Percentiles rank a stretch among this genome's conserved stretches.
Evolutionary conservation across 2,113 vertebrate genomes (phyloP).

Genomic region (Verasper variegatus): DNA sequence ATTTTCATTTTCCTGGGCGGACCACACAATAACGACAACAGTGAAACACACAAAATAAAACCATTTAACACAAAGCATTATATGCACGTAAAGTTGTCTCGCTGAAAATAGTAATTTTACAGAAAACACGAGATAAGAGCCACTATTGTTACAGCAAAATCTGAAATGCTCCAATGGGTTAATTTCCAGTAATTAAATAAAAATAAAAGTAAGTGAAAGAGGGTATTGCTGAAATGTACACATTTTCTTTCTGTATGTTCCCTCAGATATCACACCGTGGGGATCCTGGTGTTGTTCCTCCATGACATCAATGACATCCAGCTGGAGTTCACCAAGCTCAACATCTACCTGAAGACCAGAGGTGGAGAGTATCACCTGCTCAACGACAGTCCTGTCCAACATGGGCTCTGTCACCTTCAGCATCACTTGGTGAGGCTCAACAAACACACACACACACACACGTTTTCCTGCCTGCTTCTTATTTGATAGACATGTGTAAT

Average conservation of each 20-base stretch:
- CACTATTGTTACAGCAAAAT: neutral
- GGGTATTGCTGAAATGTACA: neutral
- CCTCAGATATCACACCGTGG: constrained; percentile 93
- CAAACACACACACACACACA: neutral
- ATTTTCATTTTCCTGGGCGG: neutral
- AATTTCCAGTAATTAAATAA: neutral
- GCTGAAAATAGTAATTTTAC: neutral
- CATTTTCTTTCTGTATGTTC: neutral
- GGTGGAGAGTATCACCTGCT: constrained; percentile 84
- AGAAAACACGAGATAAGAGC: neutral
- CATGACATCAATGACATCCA: constrained; percentile 93
- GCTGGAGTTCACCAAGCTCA: constrained; percentile 97
- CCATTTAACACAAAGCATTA: neutral
- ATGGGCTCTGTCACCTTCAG: constrained; percentile 90
- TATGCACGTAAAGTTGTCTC: neutral
- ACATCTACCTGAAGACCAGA: constrained; percentile 93
- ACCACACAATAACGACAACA: neutral
- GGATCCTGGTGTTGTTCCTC: constrained; percentile 94
- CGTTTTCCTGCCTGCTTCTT: neutral
- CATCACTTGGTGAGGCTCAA: constrained; percentile 87
- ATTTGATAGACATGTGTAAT: neutral
- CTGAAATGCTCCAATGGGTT: neutral
- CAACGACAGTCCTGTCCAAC: constrained; percentile 88
- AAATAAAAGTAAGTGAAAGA: neutral
- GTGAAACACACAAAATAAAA: neutral